Conservation (phyloP, 2,797 vertebrate species). For the Pipistrellus kuhlii region DNA sequence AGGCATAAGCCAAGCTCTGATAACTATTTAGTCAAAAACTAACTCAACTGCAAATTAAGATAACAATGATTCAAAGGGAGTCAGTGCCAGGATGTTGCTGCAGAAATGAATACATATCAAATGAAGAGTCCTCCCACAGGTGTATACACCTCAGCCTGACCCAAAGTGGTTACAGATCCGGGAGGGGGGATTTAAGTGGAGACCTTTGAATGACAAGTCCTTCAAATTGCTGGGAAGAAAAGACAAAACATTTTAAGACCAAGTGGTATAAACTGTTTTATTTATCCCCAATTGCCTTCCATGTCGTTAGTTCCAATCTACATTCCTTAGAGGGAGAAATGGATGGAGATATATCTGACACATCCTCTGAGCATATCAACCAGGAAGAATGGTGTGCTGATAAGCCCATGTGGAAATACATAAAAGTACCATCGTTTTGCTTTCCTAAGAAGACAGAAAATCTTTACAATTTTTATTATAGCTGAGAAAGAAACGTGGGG, state of each 20-base stretch:
- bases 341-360: not conserved
- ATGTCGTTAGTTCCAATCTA: not conserved
- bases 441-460: constrained; percentile 36
- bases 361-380: not conserved
- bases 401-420: not conserved
- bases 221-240: not conserved
- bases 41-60: not conserved
- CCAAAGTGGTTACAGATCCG: not conserved
- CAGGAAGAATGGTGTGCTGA: not conserved
- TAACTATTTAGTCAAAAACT: not conserved
- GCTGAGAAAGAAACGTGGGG: not conserved
- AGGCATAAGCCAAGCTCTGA: not conserved
- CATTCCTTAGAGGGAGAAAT: not conserved
- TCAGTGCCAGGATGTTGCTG: not conserved
- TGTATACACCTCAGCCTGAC: not conserved
- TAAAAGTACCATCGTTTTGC: not conserved
- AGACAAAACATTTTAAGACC: not conserved
- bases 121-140: not conserved
- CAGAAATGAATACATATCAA: constrained; percentile 7
- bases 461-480: constrained; percentile 4
- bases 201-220: not conserved
- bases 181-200: not conserved
- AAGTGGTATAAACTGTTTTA: not conserved
- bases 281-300: not conserved
- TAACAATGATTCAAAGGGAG: not conserved